A percentile compares a stretch with the other conserved stretches of the same genome.
phyloP scores from a whole-genome alignment of 23 tunicate genomes.

The Styela plicata region DNA sequence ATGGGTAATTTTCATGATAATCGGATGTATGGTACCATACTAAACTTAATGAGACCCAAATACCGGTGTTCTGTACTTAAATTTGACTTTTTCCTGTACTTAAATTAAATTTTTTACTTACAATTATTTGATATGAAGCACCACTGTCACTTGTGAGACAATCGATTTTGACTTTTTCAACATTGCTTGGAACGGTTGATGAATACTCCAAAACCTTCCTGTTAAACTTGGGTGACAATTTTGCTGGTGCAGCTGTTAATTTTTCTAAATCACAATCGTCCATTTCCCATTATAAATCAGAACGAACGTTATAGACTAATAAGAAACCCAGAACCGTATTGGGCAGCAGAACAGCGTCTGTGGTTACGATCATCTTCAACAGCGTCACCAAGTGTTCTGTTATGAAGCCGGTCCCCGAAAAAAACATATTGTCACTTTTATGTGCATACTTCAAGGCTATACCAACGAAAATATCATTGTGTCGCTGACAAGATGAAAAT shows the following conservation, averaged over 20 bases:
- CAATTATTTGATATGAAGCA: constrained; percentile 90
- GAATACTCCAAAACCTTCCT: constrained; percentile 66
- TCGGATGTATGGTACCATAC: no score
- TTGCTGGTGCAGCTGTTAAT: constrained; percentile 76
- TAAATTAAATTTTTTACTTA: no score
- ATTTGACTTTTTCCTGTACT: no score
- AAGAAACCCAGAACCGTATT: background rate
- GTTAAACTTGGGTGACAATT: constrained; percentile 73
- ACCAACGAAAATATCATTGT: no score
- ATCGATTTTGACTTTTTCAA: constrained; percentile 86
- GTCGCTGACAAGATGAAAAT: no score
- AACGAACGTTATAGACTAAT: background rate
- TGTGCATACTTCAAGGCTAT: no score
- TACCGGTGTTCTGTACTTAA: no score
- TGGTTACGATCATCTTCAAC: constrained; percentile 5
- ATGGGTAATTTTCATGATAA: no score
- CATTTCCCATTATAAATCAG: constrained; percentile 39
- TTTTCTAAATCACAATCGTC: constrained; percentile 94
- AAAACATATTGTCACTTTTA: no score
- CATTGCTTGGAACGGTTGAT: constrained; percentile 85
- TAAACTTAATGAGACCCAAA: no score
- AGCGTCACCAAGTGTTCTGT: background rate
- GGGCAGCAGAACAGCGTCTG: background rate
- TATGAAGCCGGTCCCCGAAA: background rate
- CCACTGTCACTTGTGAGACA: constrained; percentile 92